Base-by-base conservation (phyloP, 2,113 vertebrate genomes). In the Carollia perspicillata region DNA sequence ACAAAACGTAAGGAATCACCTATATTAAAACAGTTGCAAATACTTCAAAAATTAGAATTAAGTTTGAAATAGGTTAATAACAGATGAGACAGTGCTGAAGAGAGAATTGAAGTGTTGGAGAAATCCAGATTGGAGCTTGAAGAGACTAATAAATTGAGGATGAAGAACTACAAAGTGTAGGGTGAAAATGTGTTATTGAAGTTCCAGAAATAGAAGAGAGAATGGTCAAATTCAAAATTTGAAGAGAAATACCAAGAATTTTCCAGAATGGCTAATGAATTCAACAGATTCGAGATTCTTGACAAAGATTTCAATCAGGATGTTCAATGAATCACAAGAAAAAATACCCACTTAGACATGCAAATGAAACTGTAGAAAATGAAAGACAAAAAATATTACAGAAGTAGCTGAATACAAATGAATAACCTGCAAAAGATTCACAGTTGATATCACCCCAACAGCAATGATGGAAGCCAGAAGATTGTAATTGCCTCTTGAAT, bases 61-160 rank as follows among this genome's bases (percentile, higher is more conserved):
- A 80, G 16, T 20, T 77, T 33, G 35, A 60, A 53, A 92, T 93
- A 68, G 8, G 1, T 83, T 93, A 53, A 30, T 51, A 84, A 42
- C 22, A 35, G 4, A 75, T 44, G 51, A 93, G 26, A 69, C 20
- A 58, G 6, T 23, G 49, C 16, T 95, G 55, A 96, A 95, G 84
- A 89, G 20, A 94, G 51, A 89, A 95, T 80, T 86, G 35, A 78
- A 96, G 5, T 96, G 60, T 5, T 49, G 47, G 60, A 93, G 40
- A 69, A 92, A 85, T 90, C 14, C 33, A 95, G 37, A 66, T n/a
- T 72, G 60, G 37, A 84, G 11, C 4, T 78, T 89, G 66, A 75
- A 87, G 63, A 93, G 47, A 58, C 14, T 80, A 71, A 28, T 28
- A 94, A 86, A 77, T 42, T 44, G 42, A 79, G 7, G n/a, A 69